phyloP scores from a whole-genome alignment of 2,888 invertebrate genomes.

The Acleris literana region DNA sequence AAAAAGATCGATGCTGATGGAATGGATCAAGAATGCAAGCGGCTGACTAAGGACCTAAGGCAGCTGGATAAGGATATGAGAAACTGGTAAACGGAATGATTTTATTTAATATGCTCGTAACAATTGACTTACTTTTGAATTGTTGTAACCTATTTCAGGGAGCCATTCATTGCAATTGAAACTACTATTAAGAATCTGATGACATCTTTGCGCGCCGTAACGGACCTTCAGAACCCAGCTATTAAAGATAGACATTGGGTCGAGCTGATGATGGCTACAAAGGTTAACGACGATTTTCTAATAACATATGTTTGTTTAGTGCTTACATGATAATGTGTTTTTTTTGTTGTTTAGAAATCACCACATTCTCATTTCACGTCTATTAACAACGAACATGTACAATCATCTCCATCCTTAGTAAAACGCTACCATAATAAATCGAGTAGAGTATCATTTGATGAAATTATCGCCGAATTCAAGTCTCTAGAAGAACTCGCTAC shows the following conservation, averaged over 20 bases:
- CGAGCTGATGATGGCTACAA: slow-evolving; percentile 96
- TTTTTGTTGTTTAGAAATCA: slow-evolving; percentile 57
- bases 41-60: slow-evolving; percentile 93
- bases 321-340: slow-evolving; percentile 32
- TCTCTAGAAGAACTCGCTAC: slow-evolving; percentile 55
- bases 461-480: slow-evolving; percentile 64
- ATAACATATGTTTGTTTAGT: neutral
- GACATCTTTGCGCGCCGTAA: slow-evolving; percentile 95
- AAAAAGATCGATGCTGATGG: slow-evolving; percentile 96
- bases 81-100: slow-evolving; percentile 70
- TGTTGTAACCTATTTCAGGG: slow-evolving; percentile 73
- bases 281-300: slow-evolving; percentile 77
- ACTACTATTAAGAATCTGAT: slow-evolving; percentile 94
- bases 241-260: slow-evolving; percentile 97
- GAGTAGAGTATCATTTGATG: slow-evolving; percentile 51
- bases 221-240: slow-evolving; percentile 96
- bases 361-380: slow-evolving; percentile 57
- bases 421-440: slow-evolving; percentile 42
- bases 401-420: slow-evolving; percentile 45
- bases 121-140: neutral
- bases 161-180: slow-evolving; percentile 91
- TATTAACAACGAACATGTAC: slow-evolving; percentile 54
- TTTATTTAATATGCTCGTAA: neutral
- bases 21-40: slow-evolving; percentile 97
- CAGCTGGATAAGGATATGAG: slow-evolving; percentile 92